Evolutionary conservation across 2,797 vertebrate genomes (phyloP).

Genomic region (Bovichtus diacanthus): DNA sequence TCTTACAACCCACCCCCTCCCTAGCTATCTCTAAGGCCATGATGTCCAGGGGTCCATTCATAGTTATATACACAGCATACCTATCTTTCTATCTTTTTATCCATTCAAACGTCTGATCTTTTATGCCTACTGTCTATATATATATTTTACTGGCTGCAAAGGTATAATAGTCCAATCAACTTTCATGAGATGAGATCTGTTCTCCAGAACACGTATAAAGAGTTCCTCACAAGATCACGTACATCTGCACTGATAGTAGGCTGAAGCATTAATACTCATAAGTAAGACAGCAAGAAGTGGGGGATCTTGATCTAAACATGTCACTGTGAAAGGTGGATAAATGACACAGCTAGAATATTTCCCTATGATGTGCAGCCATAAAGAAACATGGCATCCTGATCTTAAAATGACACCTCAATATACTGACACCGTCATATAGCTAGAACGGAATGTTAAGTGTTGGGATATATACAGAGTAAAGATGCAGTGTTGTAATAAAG

Average conservation of each 20-base stretch:
- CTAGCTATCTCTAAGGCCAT: background rate
- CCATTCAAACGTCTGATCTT: background rate
- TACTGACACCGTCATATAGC: background rate
- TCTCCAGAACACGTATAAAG: background rate
- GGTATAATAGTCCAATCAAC: background rate
- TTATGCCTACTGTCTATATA: background rate
- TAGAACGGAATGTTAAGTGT: background rate
- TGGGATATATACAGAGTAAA: background rate
- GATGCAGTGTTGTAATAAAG: background rate
- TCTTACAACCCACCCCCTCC: constrained; percentile 18
- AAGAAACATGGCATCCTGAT: background rate
- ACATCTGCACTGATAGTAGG: constrained; percentile 1
- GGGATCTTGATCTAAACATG: background rate
- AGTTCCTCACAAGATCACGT: background rate
- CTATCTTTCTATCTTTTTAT: background rate
- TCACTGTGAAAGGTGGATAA: background rate
- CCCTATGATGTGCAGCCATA: background rate
- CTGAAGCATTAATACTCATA: background rate
- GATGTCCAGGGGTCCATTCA: constrained; percentile 32
- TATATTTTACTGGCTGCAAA: background rate
- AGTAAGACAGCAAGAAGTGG: background rate
- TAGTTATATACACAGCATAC: constrained; percentile 2
- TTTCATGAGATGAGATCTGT: background rate
- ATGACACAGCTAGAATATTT: background rate
- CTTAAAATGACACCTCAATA: background rate